Evolutionary conservation across 2,113 vertebrate genomes (phyloP).

Genomic region (Ornithorhynchus anatinus): DNA sequence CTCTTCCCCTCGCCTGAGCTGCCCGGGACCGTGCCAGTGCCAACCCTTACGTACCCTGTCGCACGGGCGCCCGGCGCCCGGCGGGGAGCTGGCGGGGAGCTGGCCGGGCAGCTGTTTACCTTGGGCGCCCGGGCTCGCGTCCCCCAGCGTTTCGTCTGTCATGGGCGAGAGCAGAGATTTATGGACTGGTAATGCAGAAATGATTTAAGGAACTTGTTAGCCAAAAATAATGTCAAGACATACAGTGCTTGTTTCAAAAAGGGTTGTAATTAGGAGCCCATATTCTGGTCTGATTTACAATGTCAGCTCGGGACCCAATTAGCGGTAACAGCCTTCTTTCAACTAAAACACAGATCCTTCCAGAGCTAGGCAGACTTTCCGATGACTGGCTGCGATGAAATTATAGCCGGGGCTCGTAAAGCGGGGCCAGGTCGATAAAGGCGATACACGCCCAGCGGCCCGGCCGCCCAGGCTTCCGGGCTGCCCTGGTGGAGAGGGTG

Average conservation of each 20-base stretch:
- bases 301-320: slow-evolving; percentile 72
- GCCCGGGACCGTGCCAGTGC: slow-evolving; percentile 37
- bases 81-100: slow-evolving; percentile 41
- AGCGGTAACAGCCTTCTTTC: slow-evolving; percentile 76
- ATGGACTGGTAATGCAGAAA: slow-evolving; percentile 68
- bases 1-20: slow-evolving; percentile 48
- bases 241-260: slow-evolving; percentile 72
- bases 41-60: slow-evolving; percentile 53
- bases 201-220: slow-evolving; percentile 69
- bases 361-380: slow-evolving; percentile 83
- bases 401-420: slow-evolving; percentile 76
- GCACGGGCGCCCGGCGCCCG: too few species aligned
- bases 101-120: slow-evolving; percentile 73
- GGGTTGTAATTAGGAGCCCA: slow-evolving; percentile 66
- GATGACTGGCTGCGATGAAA: slow-evolving; percentile 74
- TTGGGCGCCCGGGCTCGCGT: slow-evolving; percentile 67
- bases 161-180: slow-evolving; percentile 72
- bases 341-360: slow-evolving; percentile 70
- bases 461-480: slow-evolving; percentile 45
- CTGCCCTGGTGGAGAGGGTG: too few species aligned
- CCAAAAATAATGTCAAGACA: slow-evolving; percentile 78
- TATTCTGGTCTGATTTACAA: slow-evolving; percentile 73
- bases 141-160: slow-evolving; percentile 63
- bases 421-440: slow-evolving; percentile 68
- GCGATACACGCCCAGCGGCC: slow-evolving; percentile 67